A percentile compares a stretch with the other conserved stretches of the same genome.
phyloP scores from a whole-genome alignment of 2,113 vertebrate species.

The Acrocephalus arundinaceus region DNA sequence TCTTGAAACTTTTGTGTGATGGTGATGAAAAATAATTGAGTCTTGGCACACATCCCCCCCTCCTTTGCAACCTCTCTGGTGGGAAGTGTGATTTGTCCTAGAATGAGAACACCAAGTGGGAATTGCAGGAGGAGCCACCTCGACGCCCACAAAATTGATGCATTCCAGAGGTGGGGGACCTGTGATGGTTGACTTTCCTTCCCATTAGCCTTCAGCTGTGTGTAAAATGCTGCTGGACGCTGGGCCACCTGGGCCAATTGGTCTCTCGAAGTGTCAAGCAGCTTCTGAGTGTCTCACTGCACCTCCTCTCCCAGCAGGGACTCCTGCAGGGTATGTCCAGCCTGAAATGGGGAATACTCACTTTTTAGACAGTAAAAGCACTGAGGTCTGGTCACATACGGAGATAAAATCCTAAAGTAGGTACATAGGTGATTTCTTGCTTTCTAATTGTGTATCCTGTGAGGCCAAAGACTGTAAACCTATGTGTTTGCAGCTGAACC shows the following conservation, averaged over 20 bases:
- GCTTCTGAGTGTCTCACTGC: background rate
- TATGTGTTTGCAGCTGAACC: background rate
- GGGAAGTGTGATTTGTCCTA: background rate
- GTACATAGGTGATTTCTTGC: background rate
- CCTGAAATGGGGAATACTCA: background rate
- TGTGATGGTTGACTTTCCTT: background rate
- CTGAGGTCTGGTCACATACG: rapidly evolving
- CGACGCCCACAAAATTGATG: background rate
- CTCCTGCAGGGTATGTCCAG: background rate
- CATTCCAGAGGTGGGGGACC: background rate
- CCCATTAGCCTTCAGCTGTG: background rate
- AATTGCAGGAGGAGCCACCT: background rate
- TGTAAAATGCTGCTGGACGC: background rate
- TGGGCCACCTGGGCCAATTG: background rate
- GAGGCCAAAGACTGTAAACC: background rate
- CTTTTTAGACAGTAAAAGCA: background rate
- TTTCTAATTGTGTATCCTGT: background rate
- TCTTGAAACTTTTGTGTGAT: background rate
- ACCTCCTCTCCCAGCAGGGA: background rate
- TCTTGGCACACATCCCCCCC: rapidly evolving
- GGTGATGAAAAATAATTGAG: background rate
- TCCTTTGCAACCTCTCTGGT: background rate
- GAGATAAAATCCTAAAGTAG: background rate
- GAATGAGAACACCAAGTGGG: background rate
- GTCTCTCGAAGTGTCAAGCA: background rate